A percentile compares a stretch with the other conserved stretches of the same genome.
phyloP scores from a whole-genome alignment of 2,888 invertebrate species.

The Caenorhabditis sp. region DNA sequence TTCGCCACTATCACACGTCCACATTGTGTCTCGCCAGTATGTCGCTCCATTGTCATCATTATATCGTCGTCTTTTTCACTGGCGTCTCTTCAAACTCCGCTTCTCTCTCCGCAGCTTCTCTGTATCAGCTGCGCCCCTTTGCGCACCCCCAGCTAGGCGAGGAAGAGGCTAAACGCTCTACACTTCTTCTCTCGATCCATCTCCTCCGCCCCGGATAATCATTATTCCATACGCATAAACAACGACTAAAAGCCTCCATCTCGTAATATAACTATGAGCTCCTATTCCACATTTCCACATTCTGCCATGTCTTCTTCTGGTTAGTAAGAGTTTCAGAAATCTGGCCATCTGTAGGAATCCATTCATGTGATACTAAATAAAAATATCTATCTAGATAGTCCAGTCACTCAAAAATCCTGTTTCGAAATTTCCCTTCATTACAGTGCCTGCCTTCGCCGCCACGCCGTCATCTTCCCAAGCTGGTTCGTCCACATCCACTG shows the following conservation, averaged over 20 bases:
- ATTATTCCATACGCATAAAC: constrained; percentile 17
- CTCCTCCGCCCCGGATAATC: constrained; percentile 23
- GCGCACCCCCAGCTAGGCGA: constrained; percentile 38
- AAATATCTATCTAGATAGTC: too few species aligned
- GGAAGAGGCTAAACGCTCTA: constrained; percentile 25
- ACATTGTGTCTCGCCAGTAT: constrained; percentile 13
- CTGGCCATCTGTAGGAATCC: too few species aligned
- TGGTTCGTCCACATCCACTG: constrained; percentile 33
- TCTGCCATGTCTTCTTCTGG: constrained; percentile 22
- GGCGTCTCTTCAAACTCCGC: constrained; percentile 19
- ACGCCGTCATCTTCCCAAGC: constrained; percentile 28
- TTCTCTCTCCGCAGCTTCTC: constrained; percentile 17
- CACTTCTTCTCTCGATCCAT: constrained; percentile 33
- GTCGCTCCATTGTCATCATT: constrained; percentile 57
- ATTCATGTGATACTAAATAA: too few species aligned
- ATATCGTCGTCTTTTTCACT: constrained; percentile 41
- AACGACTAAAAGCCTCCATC: background rate
- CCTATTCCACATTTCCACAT: constrained; percentile 27
- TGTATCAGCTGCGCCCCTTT: constrained; percentile 52
- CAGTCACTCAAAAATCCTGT: background rate
- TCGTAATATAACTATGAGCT: constrained; percentile 37
- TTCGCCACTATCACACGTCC: background rate
- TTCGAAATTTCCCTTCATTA: background rate
- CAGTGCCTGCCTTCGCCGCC: constrained; percentile 43
- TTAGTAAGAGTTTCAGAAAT: constrained; percentile 31